Percentiles rank a stretch among this genome's conserved stretches.
Conservation (phyloP, 2,888 invertebrate species). For the Cataglyphis livida region DNA sequence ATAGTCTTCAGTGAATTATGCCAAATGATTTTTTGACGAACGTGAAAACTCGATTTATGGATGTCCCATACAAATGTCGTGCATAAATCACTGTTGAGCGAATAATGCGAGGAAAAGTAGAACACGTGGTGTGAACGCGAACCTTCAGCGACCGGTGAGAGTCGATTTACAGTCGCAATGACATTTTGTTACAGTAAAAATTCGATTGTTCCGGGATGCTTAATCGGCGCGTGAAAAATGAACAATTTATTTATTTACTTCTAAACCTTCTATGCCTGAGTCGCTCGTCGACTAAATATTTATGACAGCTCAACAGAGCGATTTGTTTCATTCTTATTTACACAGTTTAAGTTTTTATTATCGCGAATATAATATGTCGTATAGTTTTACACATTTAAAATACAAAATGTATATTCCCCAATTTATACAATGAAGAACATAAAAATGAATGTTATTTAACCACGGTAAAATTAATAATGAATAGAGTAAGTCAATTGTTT, state of each 20-base stretch:
- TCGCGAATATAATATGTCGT: not conserved
- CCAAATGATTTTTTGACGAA: slow-evolving; percentile 28
- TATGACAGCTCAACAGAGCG: not conserved
- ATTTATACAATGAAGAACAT: not conserved
- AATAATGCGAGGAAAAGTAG: slow-evolving; percentile 40
- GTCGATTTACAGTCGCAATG: slow-evolving; percentile 51
- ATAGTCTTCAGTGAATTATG: not conserved
- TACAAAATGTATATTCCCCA: not conserved
- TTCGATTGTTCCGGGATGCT: slow-evolving; percentile 43
- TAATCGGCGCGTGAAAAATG: slow-evolving; percentile 5
- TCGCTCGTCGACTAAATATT: slow-evolving; percentile 19
- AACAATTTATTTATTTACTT: slow-evolving; percentile 46
- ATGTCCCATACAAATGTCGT: slow-evolving; percentile 38
- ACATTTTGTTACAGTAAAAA: slow-evolving; percentile 45
- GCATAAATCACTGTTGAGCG: slow-evolving; percentile 44
- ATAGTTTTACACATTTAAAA: slow-evolving; percentile 2
- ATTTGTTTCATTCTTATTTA: slow-evolving; percentile 28
- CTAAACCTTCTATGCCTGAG: slow-evolving; percentile 31
- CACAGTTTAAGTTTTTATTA: not conserved
- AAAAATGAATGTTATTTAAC: not conserved
- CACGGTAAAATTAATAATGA: not conserved
- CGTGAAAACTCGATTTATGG: slow-evolving; percentile 42
- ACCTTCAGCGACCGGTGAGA: slow-evolving; percentile 42
- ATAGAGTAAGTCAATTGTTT: not conserved
- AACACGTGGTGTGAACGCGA: slow-evolving; percentile 30